Percentiles rank a stretch among this genome's conserved stretches.
Conservation (phyloP, 2,888 invertebrate genomes). For the Amphipoea lucens region DNA sequence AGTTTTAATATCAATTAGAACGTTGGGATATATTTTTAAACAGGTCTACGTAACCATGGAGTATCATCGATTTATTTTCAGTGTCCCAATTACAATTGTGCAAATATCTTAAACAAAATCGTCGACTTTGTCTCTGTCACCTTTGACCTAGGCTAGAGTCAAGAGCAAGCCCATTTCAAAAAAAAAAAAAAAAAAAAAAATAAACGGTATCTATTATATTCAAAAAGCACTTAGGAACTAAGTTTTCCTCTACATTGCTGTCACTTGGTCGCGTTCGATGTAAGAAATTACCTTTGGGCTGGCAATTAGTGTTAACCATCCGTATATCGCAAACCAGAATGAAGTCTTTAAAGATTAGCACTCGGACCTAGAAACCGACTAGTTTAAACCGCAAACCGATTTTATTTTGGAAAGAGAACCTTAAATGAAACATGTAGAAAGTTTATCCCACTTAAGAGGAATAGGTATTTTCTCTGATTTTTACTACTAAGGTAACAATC, state of each 20-base stretch:
- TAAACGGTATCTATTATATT: neutral
- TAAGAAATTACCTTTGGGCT: neutral
- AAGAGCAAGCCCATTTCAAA: no score
- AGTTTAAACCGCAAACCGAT: neutral
- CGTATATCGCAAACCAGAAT: neutral
- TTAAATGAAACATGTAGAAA: neutral
- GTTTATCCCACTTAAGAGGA: neutral
- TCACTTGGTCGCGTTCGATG: neutral
- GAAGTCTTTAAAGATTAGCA: neutral
- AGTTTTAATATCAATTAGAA: no score
- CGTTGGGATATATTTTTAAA: no score
- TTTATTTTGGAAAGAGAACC: neutral
- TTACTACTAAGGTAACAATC: conserved; percentile 15
- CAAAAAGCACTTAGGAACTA: neutral
- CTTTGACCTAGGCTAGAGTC: no score
- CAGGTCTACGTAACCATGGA: no score
- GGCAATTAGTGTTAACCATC: neutral
- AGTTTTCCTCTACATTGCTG: neutral
- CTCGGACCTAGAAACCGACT: neutral
- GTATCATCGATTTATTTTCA: no score
- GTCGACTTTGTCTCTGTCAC: no score
- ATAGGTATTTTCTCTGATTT: neutral
- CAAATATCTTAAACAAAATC: neutral
- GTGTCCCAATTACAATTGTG: neutral
- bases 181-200: no score